A percentile compares a stretch with the other conserved stretches of the same genome.
Evolutionary conservation across 2,113 vertebrate genomes (phyloP).

Genomic region (Atrichornis clamosus): DNA sequence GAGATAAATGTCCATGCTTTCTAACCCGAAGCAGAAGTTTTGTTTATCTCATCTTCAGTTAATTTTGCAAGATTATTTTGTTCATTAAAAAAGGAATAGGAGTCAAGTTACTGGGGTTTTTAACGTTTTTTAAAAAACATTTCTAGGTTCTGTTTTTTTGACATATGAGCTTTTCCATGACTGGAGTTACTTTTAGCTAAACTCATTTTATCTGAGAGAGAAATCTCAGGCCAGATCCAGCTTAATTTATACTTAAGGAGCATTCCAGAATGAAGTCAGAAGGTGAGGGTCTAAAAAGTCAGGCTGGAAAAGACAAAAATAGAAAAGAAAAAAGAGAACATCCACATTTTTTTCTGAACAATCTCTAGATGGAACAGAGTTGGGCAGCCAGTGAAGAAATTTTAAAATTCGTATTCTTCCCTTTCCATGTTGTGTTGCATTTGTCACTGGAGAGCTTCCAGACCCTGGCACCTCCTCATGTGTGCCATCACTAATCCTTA

Average conservation of each 20-base stretch:
- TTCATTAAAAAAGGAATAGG: background rate
- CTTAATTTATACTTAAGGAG: background rate
- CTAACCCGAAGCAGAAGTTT: background rate
- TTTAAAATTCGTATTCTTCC: background rate
- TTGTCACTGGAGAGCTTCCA: background rate
- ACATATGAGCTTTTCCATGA: constrained; percentile 3
- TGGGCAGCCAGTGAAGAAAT: background rate
- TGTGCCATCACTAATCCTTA: background rate
- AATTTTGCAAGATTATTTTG: constrained; percentile 19
- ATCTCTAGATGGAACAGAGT: background rate
- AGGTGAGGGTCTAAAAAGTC: background rate
- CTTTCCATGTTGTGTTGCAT: background rate
- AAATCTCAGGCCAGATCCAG: constrained; percentile 14
- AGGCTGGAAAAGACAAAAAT: background rate
- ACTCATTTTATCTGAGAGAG: background rate
- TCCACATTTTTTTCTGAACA: background rate
- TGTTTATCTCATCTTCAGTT: constrained; percentile 2
- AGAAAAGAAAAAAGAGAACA: background rate
- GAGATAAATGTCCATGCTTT: background rate
- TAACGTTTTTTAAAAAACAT: background rate
- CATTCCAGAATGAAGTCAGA: background rate
- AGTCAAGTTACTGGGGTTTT: background rate
- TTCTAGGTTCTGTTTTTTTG: background rate
- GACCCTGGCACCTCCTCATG: background rate
- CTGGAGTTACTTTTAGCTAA: background rate